Conservation (phyloP, 2,888 invertebrate genomes). For the Pristionchus mayeri region DNA sequence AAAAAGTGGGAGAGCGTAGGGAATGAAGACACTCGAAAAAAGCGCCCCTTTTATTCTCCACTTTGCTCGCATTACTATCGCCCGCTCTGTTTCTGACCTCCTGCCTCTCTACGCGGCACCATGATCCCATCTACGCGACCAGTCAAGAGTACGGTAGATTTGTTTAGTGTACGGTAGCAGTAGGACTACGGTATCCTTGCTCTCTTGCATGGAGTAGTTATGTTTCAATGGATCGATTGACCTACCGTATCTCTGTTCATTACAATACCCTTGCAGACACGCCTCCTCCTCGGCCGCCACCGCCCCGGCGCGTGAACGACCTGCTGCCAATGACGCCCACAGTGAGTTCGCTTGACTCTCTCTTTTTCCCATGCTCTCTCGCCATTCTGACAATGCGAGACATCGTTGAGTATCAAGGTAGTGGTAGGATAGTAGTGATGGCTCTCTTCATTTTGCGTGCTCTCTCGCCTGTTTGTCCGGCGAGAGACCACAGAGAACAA, state of each 20-base stretch:
- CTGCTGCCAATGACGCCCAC: background rate
- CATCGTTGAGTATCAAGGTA: no score
- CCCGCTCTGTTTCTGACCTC: no score
- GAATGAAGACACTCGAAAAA: no score
- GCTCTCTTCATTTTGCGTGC: no score
- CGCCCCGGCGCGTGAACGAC: background rate
- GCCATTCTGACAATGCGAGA: no score
- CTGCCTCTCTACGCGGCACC: background rate
- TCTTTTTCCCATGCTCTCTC: no score
- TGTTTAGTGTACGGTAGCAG: background rate
- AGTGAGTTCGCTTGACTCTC: slow-evolving; percentile 1
- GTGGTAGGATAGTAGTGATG: no score
- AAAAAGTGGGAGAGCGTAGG: no score
- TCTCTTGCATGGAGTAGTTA: background rate
- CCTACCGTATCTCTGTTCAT: background rate
- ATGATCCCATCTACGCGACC: background rate
- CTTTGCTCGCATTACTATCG: background rate
- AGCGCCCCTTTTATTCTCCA: background rate
- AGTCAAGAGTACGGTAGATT: background rate
- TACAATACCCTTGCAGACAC: slow-evolving; percentile 1
- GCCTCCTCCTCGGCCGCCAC: slow-evolving; percentile 20
- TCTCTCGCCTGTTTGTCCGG: no score
- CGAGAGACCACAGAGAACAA: no score
- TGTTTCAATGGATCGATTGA: background rate
- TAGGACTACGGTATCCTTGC: background rate